phyloP scores from a whole-genome alignment of 2,113 vertebrate species.

The Grammatotria lemairii region DNA sequence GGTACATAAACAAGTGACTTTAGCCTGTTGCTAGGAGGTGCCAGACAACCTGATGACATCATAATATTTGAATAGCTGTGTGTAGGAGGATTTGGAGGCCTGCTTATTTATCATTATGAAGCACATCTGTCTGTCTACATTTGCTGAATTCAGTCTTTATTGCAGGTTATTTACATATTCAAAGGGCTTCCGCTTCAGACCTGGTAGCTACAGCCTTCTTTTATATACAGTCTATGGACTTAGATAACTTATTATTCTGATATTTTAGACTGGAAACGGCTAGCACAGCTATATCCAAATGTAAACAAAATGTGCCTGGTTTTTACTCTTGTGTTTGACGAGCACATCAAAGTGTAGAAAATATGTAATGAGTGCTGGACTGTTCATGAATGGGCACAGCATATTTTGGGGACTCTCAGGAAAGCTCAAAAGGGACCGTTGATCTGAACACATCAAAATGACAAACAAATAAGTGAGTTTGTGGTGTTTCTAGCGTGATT shows the following conservation, averaged over 20 bases:
- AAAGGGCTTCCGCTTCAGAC: neutral
- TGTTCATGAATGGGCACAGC: neutral
- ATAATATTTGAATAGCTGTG: neutral
- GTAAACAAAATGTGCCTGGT: neutral
- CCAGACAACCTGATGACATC: neutral
- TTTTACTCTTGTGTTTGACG: neutral
- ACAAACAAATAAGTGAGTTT: neutral
- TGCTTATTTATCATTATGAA: neutral
- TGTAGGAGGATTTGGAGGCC: neutral
- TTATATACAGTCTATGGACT: neutral
- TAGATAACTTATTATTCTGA: neutral
- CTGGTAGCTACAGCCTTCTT: neutral
- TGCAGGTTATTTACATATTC: neutral
- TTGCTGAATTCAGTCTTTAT: neutral
- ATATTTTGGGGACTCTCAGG: neutral
- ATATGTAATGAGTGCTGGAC: neutral
- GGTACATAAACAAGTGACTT: neutral
- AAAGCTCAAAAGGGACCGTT: neutral
- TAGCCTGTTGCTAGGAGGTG: neutral
- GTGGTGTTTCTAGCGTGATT: accelerated
- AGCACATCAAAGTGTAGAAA: neutral
- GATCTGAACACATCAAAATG: neutral
- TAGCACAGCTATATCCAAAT: accelerated
- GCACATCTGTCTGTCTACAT: neutral
- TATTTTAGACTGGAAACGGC: accelerated